phyloP scores from a whole-genome alignment of 2,888 invertebrate species.

The Aphelenchoides bicaudatus region DNA sequence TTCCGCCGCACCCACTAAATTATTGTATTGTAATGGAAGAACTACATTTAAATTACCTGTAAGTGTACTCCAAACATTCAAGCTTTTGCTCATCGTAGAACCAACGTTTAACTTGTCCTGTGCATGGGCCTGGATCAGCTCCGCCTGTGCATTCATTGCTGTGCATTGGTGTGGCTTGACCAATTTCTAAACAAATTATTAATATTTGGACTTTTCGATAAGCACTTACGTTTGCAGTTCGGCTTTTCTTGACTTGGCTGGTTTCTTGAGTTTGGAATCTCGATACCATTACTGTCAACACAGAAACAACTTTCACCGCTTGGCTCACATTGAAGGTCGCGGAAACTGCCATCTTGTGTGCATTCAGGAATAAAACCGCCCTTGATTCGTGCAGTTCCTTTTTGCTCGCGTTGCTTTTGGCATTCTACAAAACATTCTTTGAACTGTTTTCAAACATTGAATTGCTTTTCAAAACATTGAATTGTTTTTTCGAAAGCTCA shows the following conservation, averaged over 20 bases:
- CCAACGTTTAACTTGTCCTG: slow-evolving; percentile 40
- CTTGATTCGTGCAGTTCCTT: slow-evolving; percentile 50
- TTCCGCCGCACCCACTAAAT: slow-evolving; percentile 60
- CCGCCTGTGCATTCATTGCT: slow-evolving; percentile 51
- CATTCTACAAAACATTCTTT: slow-evolving; percentile 40
- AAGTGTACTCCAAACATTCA: slow-evolving; percentile 49
- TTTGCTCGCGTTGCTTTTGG: slow-evolving; percentile 44
- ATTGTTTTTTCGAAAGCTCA: too few species aligned
- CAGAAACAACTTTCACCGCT: slow-evolving; percentile 64
- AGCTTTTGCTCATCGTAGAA: slow-evolving; percentile 49
- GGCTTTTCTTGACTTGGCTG: slow-evolving; percentile 39
- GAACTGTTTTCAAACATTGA: too few species aligned
- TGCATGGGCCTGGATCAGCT: slow-evolving; percentile 50
- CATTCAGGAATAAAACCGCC: slow-evolving; percentile 64
- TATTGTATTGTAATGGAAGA: too few species aligned
- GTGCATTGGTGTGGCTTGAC: slow-evolving; percentile 35
- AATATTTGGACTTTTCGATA: not conserved
- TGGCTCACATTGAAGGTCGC: slow-evolving; percentile 62
- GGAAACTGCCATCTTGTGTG: slow-evolving; percentile 60
- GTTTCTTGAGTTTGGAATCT: slow-evolving; percentile 54
- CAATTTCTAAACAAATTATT: slow-evolving; percentile 33
- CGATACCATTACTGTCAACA: slow-evolving; percentile 59
- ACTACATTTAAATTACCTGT: too few species aligned
- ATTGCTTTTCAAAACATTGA: too few species aligned
- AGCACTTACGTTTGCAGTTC: slow-evolving; percentile 54